Evolutionary conservation across 2,113 vertebrate species (phyloP).

Genomic region (Psittacula cyanocephala): DNA sequence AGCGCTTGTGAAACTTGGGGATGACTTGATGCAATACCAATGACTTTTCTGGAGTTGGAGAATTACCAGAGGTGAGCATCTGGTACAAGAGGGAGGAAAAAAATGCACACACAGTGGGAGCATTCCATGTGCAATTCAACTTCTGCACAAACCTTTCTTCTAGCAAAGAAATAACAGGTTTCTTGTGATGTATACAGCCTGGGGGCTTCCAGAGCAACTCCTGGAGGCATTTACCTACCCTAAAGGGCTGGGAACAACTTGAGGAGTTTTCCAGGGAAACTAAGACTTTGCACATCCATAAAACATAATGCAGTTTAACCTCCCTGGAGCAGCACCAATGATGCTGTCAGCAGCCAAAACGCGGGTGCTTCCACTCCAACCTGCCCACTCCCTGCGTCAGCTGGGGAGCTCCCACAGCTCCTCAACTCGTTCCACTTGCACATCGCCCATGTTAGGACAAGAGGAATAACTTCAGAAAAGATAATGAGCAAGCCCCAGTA

Average conservation of each 20-base stretch:
- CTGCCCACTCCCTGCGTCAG: fast-evolving
- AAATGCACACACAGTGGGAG: not conserved
- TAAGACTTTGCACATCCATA: not conserved
- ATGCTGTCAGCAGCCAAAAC: not conserved
- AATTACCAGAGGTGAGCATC: conserved; percentile 16
- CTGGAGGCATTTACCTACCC: not conserved
- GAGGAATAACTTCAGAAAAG: not conserved
- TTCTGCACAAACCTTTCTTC: not conserved
- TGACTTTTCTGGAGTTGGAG: not conserved
- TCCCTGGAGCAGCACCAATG: not conserved
- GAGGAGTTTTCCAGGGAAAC: not conserved
- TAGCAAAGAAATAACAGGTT: not conserved
- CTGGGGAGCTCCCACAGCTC: not conserved
- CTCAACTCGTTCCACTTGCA: not conserved
- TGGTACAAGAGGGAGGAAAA: not conserved
- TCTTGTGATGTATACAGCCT: not conserved
- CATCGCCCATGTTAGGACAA: not conserved
- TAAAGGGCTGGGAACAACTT: not conserved
- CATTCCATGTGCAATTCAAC: not conserved
- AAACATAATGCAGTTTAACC: not conserved
- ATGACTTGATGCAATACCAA: not conserved
- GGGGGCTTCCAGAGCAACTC: not conserved
- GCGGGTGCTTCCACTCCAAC: not conserved
- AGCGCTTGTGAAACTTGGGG: not conserved
- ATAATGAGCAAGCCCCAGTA: fast-evolving